A percentile compares a stretch with the other conserved stretches of the same genome.
Evolutionary conservation across 2,113 vertebrate species (phyloP).

Genomic region (Pseudopipra pipra): DNA sequence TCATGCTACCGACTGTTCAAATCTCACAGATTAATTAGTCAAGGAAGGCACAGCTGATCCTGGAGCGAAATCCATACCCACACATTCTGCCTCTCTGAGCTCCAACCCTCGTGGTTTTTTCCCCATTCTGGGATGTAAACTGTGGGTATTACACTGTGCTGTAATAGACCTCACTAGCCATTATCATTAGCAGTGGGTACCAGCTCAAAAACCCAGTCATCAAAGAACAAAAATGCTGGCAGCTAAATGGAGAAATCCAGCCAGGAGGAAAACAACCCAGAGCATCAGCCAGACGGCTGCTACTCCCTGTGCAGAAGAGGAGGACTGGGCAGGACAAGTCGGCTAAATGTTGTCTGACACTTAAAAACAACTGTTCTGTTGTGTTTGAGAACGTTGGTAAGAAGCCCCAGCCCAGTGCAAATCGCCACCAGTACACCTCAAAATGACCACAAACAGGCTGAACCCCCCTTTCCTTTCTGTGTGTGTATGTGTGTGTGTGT

Average conservation of each 20-base stretch:
- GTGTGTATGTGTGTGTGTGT: accelerated
- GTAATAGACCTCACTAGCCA: conserved; percentile 48
- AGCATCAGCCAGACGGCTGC: conserved; percentile 50
- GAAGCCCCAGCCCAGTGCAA: neutral
- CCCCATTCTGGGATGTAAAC: conserved; percentile 1
- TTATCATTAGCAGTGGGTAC: conserved; percentile 57
- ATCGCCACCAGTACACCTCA: neutral
- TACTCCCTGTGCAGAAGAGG: neutral
- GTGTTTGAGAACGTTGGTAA: neutral
- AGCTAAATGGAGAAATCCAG: conserved; percentile 40
- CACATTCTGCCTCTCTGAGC: neutral
- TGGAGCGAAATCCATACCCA: conserved; percentile 36
- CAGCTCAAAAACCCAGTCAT: conserved; percentile 59
- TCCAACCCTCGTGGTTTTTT: neutral
- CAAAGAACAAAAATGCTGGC: conserved; percentile 67
- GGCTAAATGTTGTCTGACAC: conserved; percentile 25
- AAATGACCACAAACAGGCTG: neutral
- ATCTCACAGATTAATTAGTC: conserved; percentile 54
- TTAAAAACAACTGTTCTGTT: conserved; percentile 1
- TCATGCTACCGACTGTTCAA: conserved; percentile 42
- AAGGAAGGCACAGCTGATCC: conserved; percentile 58
- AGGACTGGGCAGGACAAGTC: neutral
- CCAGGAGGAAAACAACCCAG: conserved; percentile 62
- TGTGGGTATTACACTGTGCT: neutral
- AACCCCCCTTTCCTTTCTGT: neutral